Evolutionary conservation across 2,113 vertebrate genomes (phyloP).

Genomic region (Malurus cyaneus): DNA sequence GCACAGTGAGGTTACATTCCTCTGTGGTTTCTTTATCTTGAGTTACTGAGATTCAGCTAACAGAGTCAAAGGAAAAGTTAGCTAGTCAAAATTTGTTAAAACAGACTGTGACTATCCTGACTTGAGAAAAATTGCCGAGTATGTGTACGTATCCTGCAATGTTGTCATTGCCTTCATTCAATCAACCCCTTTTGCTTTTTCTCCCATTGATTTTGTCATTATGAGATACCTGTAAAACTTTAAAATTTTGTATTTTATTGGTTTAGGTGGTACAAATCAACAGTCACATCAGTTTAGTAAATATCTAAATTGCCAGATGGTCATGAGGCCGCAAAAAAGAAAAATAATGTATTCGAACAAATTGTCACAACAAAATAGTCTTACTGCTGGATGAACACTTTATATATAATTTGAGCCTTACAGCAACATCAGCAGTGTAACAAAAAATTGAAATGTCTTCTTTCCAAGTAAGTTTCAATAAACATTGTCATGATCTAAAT

Average conservation of each 20-base stretch:
- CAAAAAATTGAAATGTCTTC: neutral
- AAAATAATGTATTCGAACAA: accelerated
- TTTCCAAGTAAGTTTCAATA: neutral
- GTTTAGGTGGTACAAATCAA: neutral
- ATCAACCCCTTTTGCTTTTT: neutral
- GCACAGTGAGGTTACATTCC: neutral
- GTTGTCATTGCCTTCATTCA: neutral
- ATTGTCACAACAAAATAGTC: neutral
- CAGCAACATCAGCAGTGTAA: neutral
- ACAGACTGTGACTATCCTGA: neutral
- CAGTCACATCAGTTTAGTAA: neutral
- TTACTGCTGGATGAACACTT: neutral
- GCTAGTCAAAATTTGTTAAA: neutral
- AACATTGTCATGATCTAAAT: neutral
- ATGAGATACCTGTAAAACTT: neutral
- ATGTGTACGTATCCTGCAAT: neutral
- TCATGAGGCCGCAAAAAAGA: neutral
- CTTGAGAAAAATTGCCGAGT: neutral
- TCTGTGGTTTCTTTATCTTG: neutral
- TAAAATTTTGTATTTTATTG: neutral
- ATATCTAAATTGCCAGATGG: neutral
- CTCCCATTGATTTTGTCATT: neutral
- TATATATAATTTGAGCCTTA: neutral
- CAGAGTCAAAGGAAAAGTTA: neutral
- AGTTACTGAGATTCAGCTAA: neutral